A percentile compares a stretch with the other conserved stretches of the same genome.
Conservation (phyloP, 2,888 invertebrate genomes). For the Troides helena region DNA sequence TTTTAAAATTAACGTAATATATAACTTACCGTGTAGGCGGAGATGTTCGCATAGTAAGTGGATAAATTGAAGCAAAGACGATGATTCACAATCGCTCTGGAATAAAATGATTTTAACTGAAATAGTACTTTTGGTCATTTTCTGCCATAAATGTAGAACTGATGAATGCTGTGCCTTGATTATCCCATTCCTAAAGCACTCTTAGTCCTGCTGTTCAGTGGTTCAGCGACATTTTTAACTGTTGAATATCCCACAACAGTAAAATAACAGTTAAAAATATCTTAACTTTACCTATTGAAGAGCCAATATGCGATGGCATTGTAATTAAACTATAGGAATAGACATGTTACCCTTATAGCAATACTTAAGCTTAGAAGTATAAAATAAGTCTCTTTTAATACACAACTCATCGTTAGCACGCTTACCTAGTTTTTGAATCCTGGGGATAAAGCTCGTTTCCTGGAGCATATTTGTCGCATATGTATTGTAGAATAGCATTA, state of each 20-base stretch:
- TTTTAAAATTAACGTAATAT: background rate
- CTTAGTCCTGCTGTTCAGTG: no score
- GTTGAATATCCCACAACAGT: no score
- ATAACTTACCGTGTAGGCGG: slow-evolving; percentile 81
- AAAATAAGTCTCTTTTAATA: background rate
- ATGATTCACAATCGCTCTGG: slow-evolving; percentile 88
- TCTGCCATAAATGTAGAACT: no score
- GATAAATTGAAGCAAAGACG: slow-evolving; percentile 88
- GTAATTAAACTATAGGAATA: no score
- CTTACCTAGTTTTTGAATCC: slow-evolving; percentile 79
- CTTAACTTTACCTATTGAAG: no score
- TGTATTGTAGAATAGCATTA: slow-evolving; percentile 83
- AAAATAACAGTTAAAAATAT: no score
- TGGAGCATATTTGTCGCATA: slow-evolving; percentile 87
- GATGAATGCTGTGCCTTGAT: no score
- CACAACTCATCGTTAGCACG: background rate
- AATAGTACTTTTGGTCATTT: no score
- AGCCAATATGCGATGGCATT: no score
- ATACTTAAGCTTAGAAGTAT: background rate
- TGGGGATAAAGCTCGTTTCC: slow-evolving; percentile 85
- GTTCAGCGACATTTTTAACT: no score
- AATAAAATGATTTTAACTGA: slow-evolving; percentile 33
- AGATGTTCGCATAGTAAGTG: slow-evolving; percentile 86
- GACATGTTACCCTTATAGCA: no score
- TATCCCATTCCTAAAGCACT: no score